Evolutionary conservation across 2,888 invertebrate species (phyloP).

Genomic region (Phengaris arion): DNA sequence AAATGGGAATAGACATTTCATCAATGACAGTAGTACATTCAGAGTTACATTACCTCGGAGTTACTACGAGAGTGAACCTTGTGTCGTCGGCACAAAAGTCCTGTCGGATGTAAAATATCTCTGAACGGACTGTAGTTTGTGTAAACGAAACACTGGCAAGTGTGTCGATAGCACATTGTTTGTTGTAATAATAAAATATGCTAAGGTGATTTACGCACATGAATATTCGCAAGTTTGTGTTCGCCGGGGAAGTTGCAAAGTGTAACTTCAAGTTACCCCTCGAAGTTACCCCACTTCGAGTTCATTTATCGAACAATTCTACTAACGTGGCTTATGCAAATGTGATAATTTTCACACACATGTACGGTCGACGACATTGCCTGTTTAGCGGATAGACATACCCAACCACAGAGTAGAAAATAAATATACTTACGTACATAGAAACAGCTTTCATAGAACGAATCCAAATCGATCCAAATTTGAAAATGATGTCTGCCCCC

Average conservation of each 20-base stretch:
- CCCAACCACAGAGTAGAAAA: no score
- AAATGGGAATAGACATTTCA: no score
- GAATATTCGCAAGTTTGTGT: constrained; percentile 19
- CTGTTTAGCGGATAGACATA: background rate
- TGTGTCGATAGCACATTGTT: background rate
- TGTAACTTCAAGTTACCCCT: background rate
- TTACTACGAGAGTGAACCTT: no score
- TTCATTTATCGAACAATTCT: constrained; percentile 17
- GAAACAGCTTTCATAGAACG: no score
- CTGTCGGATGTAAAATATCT: no score
- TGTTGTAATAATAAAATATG: constrained; percentile 20
- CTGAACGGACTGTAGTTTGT: no score
- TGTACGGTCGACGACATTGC: background rate
- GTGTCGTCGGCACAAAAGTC: no score
- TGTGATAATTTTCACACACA: constrained; percentile 9
- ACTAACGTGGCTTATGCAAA: constrained; percentile 18
- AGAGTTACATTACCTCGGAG: no score
- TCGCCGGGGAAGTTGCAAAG: background rate
- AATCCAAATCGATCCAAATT: no score
- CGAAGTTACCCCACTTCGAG: background rate
- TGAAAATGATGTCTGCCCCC: no score
- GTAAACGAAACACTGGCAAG: background rate
- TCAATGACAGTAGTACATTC: no score
- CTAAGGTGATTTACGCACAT: constrained; percentile 16
- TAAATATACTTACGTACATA: no score